These are phyloP conservation scores for Vulpes lagopus DNA, from an alignment of 2,113 vertebrate genomes.

Conservation along the genomic window DNA sequence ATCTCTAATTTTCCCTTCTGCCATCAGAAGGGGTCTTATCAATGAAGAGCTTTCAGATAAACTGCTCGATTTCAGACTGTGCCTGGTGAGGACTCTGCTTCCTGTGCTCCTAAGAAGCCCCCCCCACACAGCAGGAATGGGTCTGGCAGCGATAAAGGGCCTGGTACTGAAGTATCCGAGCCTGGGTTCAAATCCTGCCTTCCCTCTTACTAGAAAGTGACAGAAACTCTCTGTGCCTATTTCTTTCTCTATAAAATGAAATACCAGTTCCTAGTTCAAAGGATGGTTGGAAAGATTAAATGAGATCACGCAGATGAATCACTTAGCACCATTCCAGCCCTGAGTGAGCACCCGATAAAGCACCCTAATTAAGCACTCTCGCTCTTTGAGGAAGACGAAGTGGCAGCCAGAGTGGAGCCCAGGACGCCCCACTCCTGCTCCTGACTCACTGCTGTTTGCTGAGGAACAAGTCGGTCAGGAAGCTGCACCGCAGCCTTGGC, in stretches of 20 bases:
- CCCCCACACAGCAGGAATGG: neutral
- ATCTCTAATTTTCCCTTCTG: neutral
- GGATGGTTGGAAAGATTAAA: neutral
- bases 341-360: neutral
- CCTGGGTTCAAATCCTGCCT: neutral
- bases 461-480: too few species aligned
- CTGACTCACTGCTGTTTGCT: too few species aligned
- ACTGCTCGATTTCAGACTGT: neutral
- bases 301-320: neutral
- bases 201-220: neutral
- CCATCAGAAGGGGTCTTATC: neutral
- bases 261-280: neutral
- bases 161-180: neutral
- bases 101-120: neutral
- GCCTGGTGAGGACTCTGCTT: neutral
- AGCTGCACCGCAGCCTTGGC: too few species aligned
- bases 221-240: neutral
- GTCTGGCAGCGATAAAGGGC: fast-evolving
- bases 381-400: too few species aligned
- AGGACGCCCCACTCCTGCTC: too few species aligned
- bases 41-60: neutral
- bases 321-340: neutral
- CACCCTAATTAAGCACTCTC: too few species aligned
- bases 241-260: neutral
- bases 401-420: too few species aligned